Evolutionary conservation across 2,888 invertebrate genomes (phyloP), one percentile per base, ranked within the genome.

Genomic region (Lepas anatifera): DNA sequence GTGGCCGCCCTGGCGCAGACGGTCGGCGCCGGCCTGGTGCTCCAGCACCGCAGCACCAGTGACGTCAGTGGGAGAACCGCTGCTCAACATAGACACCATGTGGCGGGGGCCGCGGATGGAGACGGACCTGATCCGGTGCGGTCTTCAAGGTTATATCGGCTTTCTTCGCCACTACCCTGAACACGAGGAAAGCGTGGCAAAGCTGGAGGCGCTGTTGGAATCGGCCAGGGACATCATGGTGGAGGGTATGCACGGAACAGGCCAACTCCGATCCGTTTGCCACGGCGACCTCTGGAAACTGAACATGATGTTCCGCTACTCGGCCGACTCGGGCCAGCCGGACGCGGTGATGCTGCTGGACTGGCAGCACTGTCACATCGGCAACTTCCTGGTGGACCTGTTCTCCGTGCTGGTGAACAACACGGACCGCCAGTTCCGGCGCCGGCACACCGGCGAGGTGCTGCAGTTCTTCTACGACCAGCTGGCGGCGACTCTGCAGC

Each of bases 231-330:
- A 66, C 13, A 13, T 66, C 10, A 66, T 66, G 66, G 18, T 66
- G 25, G 66, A 25, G 13, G 66, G 66, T 8, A 66, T 66, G 66
- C 8, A 39, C 25, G 66, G 22, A 3, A 39, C 25, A 37, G 39
- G 39, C 25, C 13, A n/a, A 13, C 41, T 66, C 13, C 37, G 66
- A n/a, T 66, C 66, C 27, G 27, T 66, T 18, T 66, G 66, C 41
- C 66, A 66, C 66, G 66, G 66, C 11, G 66, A 66, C 41, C 66
- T 66, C 25, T 66, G 66, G 66, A 66, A 39, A 18, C 66, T 66
- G 13, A 66, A 66, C 66, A 37, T 66, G 66, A 66, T 66, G 66
- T 66, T 39, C 41, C 66, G 39, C 39, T 41, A 66, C 37, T 25
- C 66, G 39, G n/a, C 66, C n/a, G 66, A 66, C 3, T 4, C 37